Evolutionary conservation across 2,888 invertebrate genomes (phyloP), one percentile per base, ranked within the genome.

Genomic region (Scaeva pyrastri): DNA sequence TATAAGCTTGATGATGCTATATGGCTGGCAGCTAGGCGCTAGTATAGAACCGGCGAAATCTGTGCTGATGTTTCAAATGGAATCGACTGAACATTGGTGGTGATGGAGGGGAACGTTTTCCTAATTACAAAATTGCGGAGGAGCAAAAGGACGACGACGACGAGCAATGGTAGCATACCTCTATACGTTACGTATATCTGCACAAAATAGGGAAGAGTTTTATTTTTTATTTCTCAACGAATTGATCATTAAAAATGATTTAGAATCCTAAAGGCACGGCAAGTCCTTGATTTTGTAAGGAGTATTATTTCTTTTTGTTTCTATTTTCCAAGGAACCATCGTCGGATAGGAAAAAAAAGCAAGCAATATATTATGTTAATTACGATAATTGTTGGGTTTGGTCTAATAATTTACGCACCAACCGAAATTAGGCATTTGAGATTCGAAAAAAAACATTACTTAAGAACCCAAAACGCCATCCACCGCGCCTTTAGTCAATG

Each of bases 71-170:
- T 62, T 64, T 70, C 60, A 66, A 66, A 79, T 79, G 45, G 66
- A 39, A 79, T 79, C 45, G 66, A 39, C 52, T 64, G 72, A 72
- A 68, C 45, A n/a, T n/a, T n/a, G n/a, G n/a, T 68, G 76, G 62
- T 39, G 76, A 56, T 39, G 41, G 56, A 48, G 76, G 76, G 76
- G 80, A 85, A 85, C 77, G 70, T 81, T 76, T 55, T 68, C 80
- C 76, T 77, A 80, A 85, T 85, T 85, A 77, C 76, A 68, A 68
- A 81, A 77, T 77, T 85, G 80, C 64, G 66, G 55, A 26, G 55
- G 21, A 31, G 58, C 5, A 3, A n/a, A n/a, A n/a, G n/a, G 11
- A 3, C 19, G 2, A 1, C 0, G 12, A 12, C 6, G 6, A 2
- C 11, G n/a, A n/a, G n/a, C n/a, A n/a, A n/a, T n/a, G n/a, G n/a